Evolutionary conservation across 2,113 vertebrate species (phyloP), one percentile per base, ranked within the genome.

Genomic region (Chitala chitala): DNA sequence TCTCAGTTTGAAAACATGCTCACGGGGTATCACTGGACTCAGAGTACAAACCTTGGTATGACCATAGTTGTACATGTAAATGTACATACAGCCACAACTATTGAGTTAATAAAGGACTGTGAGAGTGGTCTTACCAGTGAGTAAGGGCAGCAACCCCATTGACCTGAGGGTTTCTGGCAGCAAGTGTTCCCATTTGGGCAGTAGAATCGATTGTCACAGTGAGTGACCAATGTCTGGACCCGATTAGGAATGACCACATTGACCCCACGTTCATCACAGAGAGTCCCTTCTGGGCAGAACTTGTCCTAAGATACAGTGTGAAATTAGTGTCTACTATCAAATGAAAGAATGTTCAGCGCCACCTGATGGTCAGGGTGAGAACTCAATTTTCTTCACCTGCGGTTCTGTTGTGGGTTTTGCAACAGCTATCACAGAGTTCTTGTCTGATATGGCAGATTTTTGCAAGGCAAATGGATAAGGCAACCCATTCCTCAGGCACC

Each of bases 121-220:
- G 72, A 48, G 9, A 1, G 1, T 13, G 12, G 36, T 7, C 59
- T 71, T 87, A 91, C 89, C 90, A 82, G 74, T 55, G 48, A 64
- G 76, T 81, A 84, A 20, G 87, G 86, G 66, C 91, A 92, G 83
- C 91, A 92, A 42, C 0, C 82, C 90, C 86, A 92, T 5, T 75
- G 38, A 55, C 77, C 79, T 1, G 3, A 13, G 0, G 33, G 0
- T 38, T 72, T 69, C 64, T 78, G 79, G 84, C 90, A 92, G 82
- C 91, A 92, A 8, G 76, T 76, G 15, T 13, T 53, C 5, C 78
- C 84, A 8, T 0, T 0, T 1, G 76, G 22, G 61, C 91, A 92
- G 78, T 58, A 88, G 74, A 82, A 82, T 7, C 1, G 6, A 1
- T 56, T 6, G 76, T 88, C 83, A 76, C 91, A 92, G 33, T 77